Conservation (phyloP, 1,140 invertebrate genomes). For the Orchestia grillus region DNA sequence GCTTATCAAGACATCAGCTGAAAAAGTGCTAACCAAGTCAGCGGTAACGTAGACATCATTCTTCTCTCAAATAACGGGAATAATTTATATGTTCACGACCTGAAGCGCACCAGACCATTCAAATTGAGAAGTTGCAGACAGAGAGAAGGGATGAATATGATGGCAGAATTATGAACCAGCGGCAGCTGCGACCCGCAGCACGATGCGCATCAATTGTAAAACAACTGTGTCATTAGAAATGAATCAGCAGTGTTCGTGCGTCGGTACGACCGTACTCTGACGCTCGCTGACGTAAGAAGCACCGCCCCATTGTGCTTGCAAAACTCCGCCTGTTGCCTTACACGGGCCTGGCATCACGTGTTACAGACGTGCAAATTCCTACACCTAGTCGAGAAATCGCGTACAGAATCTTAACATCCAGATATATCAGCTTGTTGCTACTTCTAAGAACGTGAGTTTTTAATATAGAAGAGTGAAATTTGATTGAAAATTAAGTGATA, state of each 20-base stretch:
- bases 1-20: too few species aligned
- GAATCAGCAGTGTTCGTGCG: conserved; percentile 26
- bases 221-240: conserved; percentile 43
- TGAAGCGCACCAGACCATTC: not conserved
- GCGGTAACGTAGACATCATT: too few species aligned
- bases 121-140: not conserved
- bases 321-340: conserved; percentile 35
- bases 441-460: not conserved
- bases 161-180: not conserved
- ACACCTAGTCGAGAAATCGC: not conserved
- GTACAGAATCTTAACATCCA: not conserved
- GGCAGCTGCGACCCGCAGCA: not conserved
- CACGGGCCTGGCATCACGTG: not conserved
- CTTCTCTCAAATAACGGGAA: too few species aligned
- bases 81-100: not conserved
- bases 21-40: too few species aligned
- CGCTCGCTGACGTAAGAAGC: not conserved
- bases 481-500: not conserved
- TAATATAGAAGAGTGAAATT: not conserved
- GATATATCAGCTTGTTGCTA: not conserved
- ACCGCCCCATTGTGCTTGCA: conserved; percentile 11
- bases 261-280: not conserved
- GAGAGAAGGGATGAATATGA: not conserved
- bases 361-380: not conserved
- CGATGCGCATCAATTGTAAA: not conserved